Evolutionary conservation across 2,888 invertebrate genomes (phyloP), one percentile per base, ranked within the genome.

Genomic region (Alsophila aescularia): DNA sequence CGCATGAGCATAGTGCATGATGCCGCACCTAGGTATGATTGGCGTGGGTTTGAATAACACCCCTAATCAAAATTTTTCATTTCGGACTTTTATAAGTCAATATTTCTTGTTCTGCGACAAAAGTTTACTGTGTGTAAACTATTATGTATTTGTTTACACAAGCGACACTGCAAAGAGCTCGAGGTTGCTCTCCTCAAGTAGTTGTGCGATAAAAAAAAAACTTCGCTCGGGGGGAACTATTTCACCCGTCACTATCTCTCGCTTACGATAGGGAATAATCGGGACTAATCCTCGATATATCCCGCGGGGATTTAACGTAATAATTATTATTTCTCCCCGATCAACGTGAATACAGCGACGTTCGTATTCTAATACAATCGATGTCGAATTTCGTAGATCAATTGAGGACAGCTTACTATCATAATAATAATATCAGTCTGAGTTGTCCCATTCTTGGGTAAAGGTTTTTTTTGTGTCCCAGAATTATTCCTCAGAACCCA

Each of bases 311-410:
- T 76, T 68, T 70, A 73, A 72, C 72, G 69, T 72, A 72, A 75
- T 73, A 74, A 81, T 79, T 75, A 78, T 80, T 77, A 78, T n/a
- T n/a, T n/a, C 68, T 67, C 67, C 67, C 61, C 51, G 57, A 55
- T 45, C 62, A 53, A 61, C 51, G 52, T 39, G 37, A 49, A 43
- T 50, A 52, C 53, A 27, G 31, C 31, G 45, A 32, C 16, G 36
- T 56, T 51, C 36, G 50, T n/a, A 50, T 50, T 37, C 32, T 21
- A 35, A 12, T 37, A 37, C 4, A 41, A n/a, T 41, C 15, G n/a
- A 14, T 35, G n/a, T n/a, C n/a, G n/a, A n/a, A n/a, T n/a, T n/a
- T n/a, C n/a, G n/a, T n/a, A n/a, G n/a, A n/a, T n/a, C n/a, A n/a
- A n/a, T 18, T 27, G 27, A 10, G 8, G 4, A 15, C 14, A 15